Evolutionary conservation across 2,113 vertebrate species (phyloP).

Genomic region (Centropus bengalensis): DNA sequence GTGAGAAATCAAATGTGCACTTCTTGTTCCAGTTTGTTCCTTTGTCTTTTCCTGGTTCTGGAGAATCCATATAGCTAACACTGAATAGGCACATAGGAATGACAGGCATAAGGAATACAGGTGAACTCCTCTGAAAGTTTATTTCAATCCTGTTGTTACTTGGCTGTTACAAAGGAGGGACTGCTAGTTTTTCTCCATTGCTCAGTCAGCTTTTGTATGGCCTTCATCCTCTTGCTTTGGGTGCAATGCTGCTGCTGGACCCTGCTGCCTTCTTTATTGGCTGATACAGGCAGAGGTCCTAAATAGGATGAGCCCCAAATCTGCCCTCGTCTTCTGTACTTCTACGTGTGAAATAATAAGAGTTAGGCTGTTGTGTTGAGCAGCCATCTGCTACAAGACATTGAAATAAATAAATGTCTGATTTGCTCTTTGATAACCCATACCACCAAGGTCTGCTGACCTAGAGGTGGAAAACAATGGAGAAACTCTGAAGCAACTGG

Average conservation of each 20-base stretch:
- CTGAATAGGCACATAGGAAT: not conserved
- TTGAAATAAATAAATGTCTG: not conserved
- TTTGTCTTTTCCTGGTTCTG: not conserved
- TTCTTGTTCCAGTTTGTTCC: not conserved
- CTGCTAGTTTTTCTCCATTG: not conserved
- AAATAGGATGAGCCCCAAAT: not conserved
- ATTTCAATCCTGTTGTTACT: not conserved
- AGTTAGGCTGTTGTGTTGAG: not conserved
- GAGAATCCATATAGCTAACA: not conserved
- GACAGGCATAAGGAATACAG: not conserved
- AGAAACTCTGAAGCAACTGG: not conserved
- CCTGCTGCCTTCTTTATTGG: not conserved
- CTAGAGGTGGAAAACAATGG: not conserved
- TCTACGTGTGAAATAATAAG: not conserved
- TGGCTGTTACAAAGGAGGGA: fast-evolving
- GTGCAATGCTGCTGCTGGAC: not conserved
- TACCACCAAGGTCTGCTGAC: not conserved
- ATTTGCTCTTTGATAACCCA: not conserved
- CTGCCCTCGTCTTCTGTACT: not conserved
- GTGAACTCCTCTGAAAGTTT: not conserved
- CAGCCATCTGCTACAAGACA: not conserved
- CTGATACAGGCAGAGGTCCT: not conserved
- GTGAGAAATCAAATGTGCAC: not conserved
- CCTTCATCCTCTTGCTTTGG: not conserved
- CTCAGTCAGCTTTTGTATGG: not conserved